Evolutionary conservation across 1,140 invertebrate genomes (phyloP), one percentile per base, ranked within the genome.

Genomic region (Saccostrea echinata): DNA sequence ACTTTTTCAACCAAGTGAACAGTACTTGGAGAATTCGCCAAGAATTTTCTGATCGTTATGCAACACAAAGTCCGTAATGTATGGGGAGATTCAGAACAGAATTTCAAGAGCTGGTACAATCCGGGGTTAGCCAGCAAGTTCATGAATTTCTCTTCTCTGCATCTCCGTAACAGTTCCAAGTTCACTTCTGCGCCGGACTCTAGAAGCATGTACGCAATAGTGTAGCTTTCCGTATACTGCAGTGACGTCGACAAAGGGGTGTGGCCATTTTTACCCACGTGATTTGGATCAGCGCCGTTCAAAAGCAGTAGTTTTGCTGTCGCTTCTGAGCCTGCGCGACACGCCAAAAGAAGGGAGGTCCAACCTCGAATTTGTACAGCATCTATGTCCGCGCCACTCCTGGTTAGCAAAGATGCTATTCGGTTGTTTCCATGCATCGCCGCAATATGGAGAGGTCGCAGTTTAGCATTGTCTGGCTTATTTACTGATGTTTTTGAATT

Each of bases 261-360:
- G 86, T 92, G 92, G 12, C 91, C 91, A 83, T 93, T 92, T 83
- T 90, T 87, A 53, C 91, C 92, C 33, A 90, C 83, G 86, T 92
- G 91, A 87, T 92, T 93, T 33, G 92, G 92, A 82, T 93, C 89
- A 8, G 93, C 93, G n/a, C 93, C 93, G 87, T 93, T 92, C 24
- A 92, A 84, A 9, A 93, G 53, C 24, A 93, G 84, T 12, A 93
- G 84, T 33, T 90, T 85, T 4, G 90, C 90, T 13, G 91, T 92
- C 6, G 91, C 85, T n/a, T 87, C 90, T 81, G 88, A 90, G 21
- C 87, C 91, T 35, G 90, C 84, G 18, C 90, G 88, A 84, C 91
- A 91, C 4, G 93, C 90, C 9, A 93, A 84, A 55, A 91, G 89
- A n/a, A 93, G 86, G 8, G 93, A 85, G n/a, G 92, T 92, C 71